These are phyloP conservation scores for Medauroidea extradentata DNA, from an alignment of 1,140 invertebrate species.

Conservation along the genomic window DNA sequence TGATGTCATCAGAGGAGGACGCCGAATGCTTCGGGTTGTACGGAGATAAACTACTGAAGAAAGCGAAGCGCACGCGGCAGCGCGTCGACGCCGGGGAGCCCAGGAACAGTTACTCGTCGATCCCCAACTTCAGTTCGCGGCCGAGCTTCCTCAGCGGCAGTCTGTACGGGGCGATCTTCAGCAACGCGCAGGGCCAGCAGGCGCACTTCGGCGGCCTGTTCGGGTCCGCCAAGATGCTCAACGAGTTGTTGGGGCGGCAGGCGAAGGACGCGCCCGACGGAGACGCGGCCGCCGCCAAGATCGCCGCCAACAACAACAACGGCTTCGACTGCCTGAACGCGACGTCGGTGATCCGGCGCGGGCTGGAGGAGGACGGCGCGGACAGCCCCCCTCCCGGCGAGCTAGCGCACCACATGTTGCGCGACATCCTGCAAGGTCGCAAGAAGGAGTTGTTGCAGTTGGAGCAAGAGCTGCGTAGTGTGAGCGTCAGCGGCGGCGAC, in stretches of 20 bases:
- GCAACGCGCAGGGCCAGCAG: constrained; percentile 49
- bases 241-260: constrained; percentile 72
- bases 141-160: constrained; percentile 71
- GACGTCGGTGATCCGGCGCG: constrained; percentile 27
- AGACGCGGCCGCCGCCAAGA: constrained; percentile 25
- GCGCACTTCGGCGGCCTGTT: constrained; percentile 72
- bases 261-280: constrained; percentile 63
- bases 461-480: constrained; percentile 53
- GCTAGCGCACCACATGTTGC: constrained; percentile 69
- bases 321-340: constrained; percentile 30
- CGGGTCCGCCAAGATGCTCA: constrained; percentile 78
- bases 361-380: constrained; percentile 26
- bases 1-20: constrained; percentile 94
- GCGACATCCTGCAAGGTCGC: constrained; percentile 75
- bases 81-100: constrained; percentile 91
- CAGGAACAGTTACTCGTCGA: constrained; percentile 86
- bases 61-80: constrained; percentile 85
- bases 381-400: constrained; percentile 26
- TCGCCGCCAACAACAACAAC: constrained; percentile 28
- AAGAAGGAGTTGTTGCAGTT: constrained; percentile 69
- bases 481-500: constrained; percentile 26
- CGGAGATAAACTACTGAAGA: constrained; percentile 84
- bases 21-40: constrained; percentile 84
- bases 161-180: constrained; percentile 77
- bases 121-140: constrained; percentile 79